phyloP scores from a whole-genome alignment of 2,797 vertebrate species.

The Poecilia gillii region DNA sequence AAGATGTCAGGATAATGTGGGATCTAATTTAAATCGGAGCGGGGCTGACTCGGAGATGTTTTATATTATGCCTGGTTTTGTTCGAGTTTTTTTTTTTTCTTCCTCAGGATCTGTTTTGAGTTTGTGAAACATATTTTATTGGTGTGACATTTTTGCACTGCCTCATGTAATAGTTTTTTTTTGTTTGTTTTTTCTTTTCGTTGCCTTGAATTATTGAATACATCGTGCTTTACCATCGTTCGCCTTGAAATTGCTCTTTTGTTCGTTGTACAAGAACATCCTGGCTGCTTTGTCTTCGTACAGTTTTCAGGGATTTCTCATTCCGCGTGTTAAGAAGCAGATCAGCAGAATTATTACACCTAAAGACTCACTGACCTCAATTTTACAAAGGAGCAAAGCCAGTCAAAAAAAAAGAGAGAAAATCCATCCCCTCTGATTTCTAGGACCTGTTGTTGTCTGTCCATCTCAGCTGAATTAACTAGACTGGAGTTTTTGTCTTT shows the following conservation, averaged over 20 bases:
- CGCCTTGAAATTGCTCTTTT: slow-evolving; percentile 67
- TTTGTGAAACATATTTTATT: slow-evolving; percentile 76
- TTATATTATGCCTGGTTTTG: slow-evolving; percentile 63
- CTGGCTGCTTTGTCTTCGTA: slow-evolving; percentile 23
- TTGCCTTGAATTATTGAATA: slow-evolving; percentile 83
- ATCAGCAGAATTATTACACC: slow-evolving; percentile 5
- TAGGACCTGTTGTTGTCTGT: slow-evolving; percentile 7
- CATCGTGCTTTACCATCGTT: slow-evolving; percentile 78
- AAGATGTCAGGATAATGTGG: slow-evolving; percentile 59
- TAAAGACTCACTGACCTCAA: slow-evolving; percentile 10
- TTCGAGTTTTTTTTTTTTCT: slow-evolving; percentile 57
- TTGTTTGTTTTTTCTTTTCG: slow-evolving; percentile 53
- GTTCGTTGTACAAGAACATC: slow-evolving; percentile 52
- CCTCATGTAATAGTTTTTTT: slow-evolving; percentile 74
- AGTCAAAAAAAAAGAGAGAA: slow-evolving; percentile 23
- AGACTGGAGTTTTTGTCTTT: slow-evolving; percentile 33
- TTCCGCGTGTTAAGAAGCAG: slow-evolving; percentile 26
- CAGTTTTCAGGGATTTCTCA: slow-evolving; percentile 46
- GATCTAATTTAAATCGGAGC: slow-evolving; percentile 77
- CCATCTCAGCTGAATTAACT: slow-evolving; percentile 25
- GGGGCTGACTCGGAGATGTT: slow-evolving; percentile 70
- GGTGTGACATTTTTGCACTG: slow-evolving; percentile 84
- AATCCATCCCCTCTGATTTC: slow-evolving; percentile 6
- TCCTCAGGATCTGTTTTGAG: slow-evolving; percentile 80
- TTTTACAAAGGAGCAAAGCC: slow-evolving; percentile 30